These are phyloP conservation scores for Drosophila sproati DNA, from an alignment of 1,140 invertebrate genomes.

Conservation along the genomic window DNA sequence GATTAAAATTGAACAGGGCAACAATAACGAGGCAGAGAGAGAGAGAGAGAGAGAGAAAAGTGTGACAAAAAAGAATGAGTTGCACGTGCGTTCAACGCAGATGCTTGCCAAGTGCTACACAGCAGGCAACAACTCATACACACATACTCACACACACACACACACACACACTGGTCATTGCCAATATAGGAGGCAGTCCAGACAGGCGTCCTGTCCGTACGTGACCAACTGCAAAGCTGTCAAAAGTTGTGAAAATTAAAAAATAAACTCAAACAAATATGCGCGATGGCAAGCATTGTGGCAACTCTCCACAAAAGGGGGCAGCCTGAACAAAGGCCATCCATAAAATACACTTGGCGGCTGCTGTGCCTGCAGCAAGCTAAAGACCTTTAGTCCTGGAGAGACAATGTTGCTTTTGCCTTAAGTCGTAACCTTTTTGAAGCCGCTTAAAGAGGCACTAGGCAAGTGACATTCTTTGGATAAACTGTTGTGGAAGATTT, in stretches of 20 bases:
- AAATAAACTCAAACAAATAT: conserved; percentile 81
- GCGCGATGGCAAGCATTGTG: conserved; percentile 50
- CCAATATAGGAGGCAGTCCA: conserved; percentile 53
- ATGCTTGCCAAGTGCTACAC: conserved; percentile 53
- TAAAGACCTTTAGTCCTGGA: not conserved
- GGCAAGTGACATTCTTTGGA: not conserved
- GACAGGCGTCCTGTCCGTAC: conserved; percentile 48
- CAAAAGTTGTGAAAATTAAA: conserved; percentile 82
- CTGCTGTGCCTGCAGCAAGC: not conserved
- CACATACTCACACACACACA: conserved; percentile 3
- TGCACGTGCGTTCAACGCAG: conserved; percentile 73
- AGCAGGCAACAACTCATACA: conserved; percentile 47
- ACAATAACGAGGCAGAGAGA: conserved; percentile 34
- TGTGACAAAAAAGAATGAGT: conserved; percentile 23
- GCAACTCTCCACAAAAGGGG: conserved; percentile 9
- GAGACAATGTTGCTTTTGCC: not conserved
- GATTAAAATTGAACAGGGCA: conserved; percentile 75
- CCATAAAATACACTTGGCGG: conserved; percentile 9
- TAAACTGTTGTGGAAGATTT: not conserved
- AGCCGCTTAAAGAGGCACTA: not conserved
- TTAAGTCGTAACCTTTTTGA: not conserved
- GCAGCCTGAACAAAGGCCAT: conserved; percentile 15
- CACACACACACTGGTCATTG: conserved; percentile 12
- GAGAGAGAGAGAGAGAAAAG: not conserved
- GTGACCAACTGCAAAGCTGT: conserved; percentile 77